Evolutionary conservation across 2,888 invertebrate genomes (phyloP), one percentile per base, ranked within the genome.

Genomic region (Alloplasta piceator): DNA sequence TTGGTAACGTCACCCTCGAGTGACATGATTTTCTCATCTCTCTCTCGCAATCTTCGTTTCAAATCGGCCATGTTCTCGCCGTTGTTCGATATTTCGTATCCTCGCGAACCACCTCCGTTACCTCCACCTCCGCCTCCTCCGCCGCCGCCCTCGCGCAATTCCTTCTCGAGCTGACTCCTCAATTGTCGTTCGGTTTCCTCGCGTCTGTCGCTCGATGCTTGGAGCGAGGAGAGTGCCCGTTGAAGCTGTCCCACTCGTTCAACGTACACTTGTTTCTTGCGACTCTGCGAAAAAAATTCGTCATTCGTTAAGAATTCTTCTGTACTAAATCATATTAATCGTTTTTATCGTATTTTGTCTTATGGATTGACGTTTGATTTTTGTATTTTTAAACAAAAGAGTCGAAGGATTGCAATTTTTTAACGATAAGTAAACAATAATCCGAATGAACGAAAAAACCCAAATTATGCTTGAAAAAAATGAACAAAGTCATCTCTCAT

Each of bases 101-200:
- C 89, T 36, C 88, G 88, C 46, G 87, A 86, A 38, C 89, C 85
- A 6, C 90, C 87, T 12, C 87, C 89, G 14, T 89, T 90, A 56
- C 92, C 89, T 16, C 90, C 90, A 50, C 92, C 89, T 83, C 92
- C 94, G 85, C 96, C 26, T 26, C 26, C 85, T 7, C 90, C 87
- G 12, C 87, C 89, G 14, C 90, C 90, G 50, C 92, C 89, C 83
- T 92, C 94, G 85, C 96, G 95, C 82, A 98, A 93, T 92, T 98
- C 98, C 86, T 95, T 95, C 92, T 98, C 98, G 36, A 98, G 94
- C 90, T 98, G 97, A 50, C 96, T 95, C 78, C 98, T 94, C 84
- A 98, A 93, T 90, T 97, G 96, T 86, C 96, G 94, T 93, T 98
- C 97, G 56, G 97, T 96, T 91, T 96, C 96, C 91, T 98, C 97